Percentiles rank a stretch among this genome's conserved stretches.
phyloP scores from a whole-genome alignment of 2,113 vertebrate species.

The Amphiprion percula region DNA sequence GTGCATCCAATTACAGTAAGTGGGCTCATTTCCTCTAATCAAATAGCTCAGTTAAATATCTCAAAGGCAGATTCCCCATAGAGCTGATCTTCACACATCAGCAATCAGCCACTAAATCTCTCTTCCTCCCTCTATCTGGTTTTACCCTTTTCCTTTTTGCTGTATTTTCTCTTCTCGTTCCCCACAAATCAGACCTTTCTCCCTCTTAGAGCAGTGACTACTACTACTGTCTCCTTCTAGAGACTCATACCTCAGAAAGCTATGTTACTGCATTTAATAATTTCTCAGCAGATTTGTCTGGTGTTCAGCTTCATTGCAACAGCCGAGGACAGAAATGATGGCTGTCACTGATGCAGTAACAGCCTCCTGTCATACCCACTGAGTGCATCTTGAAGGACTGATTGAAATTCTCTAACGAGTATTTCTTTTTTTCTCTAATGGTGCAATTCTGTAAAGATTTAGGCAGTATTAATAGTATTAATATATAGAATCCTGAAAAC shows the following conservation, averaged over 20 bases:
- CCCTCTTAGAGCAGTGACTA: neutral
- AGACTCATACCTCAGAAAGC: neutral
- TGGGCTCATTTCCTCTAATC: constrained; percentile 75
- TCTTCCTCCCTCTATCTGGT: constrained; percentile 2
- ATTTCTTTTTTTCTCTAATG: neutral
- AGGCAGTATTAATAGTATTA: neutral
- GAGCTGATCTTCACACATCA: constrained; percentile 63
- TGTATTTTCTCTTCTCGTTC: neutral
- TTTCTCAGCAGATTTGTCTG: constrained; percentile 1
- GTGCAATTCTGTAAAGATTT: neutral
- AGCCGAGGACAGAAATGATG: neutral
- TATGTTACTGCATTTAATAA: constrained; percentile 1
- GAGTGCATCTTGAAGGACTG: neutral
- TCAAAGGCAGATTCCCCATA: constrained; percentile 68
- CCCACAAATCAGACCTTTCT: constrained; percentile 17
- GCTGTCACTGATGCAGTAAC: constrained; percentile 6
- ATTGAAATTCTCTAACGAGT: neutral
- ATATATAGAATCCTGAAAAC: neutral
- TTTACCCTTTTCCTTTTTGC: constrained; percentile 10
- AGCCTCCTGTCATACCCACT: neutral
- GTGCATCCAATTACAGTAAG: constrained; percentile 72
- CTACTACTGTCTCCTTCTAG: neutral
- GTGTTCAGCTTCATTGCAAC: constrained; percentile 1
- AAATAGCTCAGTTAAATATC: constrained; percentile 70
- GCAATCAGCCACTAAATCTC: constrained; percentile 51